These are phyloP conservation scores for Zaprionus obscuricornis DNA, from an alignment of 2,888 invertebrate species.

Conservation along the genomic window DNA sequence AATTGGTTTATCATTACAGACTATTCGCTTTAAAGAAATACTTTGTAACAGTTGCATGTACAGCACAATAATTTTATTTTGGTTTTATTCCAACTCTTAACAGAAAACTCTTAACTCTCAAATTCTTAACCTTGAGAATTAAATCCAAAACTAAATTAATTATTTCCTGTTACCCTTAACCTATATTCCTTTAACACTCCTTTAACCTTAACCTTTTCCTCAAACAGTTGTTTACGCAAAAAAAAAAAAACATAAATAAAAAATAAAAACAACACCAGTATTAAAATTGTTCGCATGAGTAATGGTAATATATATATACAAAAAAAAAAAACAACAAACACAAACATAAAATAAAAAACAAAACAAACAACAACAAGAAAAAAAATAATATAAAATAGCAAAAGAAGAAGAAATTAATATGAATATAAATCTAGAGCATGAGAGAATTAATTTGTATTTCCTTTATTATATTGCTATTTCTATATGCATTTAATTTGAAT, in stretches of 20 bases:
- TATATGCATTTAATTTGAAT: constrained; percentile 32
- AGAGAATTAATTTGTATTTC: constrained; percentile 23
- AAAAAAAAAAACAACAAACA: constrained; percentile 3
- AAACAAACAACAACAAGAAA: not conserved
- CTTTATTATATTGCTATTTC: constrained; percentile 29
- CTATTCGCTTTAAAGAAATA: constrained; percentile 51
- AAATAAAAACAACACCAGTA: constrained; percentile 37
- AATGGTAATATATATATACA: constrained; percentile 39
- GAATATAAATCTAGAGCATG: constrained; percentile 29
- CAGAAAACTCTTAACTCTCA: not conserved
- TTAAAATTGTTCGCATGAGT: constrained; percentile 53
- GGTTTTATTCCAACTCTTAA: constrained; percentile 21
- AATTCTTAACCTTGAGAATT: not conserved
- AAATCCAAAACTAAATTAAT: not conserved
- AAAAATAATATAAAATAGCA: not conserved
- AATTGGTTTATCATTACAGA: constrained; percentile 36
- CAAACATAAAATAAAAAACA: not conserved
- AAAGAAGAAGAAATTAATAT: not conserved
- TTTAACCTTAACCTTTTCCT: no score
- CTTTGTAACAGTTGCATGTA: constrained; percentile 67
- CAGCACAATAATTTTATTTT: constrained; percentile 59
- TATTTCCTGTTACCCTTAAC: not conserved
- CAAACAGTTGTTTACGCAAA: no score
- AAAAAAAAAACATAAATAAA: constrained; percentile 19
- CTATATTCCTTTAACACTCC: not conserved